Evolutionary conservation across 1,140 invertebrate genomes (phyloP).

Genomic region (Cylas formicarius): DNA sequence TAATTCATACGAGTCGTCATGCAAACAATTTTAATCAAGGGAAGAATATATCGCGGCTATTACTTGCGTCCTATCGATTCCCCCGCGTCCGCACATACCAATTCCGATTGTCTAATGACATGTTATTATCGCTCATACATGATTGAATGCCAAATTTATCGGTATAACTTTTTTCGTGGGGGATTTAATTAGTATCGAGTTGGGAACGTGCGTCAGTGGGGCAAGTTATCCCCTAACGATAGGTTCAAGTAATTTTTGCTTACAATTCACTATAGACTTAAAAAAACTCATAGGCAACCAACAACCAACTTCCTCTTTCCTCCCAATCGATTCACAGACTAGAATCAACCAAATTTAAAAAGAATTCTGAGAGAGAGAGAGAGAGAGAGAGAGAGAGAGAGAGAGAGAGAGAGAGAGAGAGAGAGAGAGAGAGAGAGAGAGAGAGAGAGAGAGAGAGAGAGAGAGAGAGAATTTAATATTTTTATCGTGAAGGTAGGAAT

Average conservation of each 20-base stretch:
- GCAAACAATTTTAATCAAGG: constrained; percentile 27
- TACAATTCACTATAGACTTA: constrained; percentile 12
- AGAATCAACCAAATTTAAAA: too few relatives aligned
- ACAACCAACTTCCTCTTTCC: neutral
- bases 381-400: too few relatives aligned
- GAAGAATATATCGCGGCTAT: constrained; percentile 14
- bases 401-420: too few relatives aligned
- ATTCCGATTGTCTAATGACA: constrained; percentile 15
- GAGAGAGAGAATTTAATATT: too few relatives aligned
- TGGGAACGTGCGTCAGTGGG: constrained; percentile 5
- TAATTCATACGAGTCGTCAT: constrained; percentile 23
- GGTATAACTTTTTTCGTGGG: constrained; percentile 10
- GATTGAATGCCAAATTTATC: constrained; percentile 18
- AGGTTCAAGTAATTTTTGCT: constrained; percentile 8
- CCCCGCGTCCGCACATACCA: constrained; percentile 12
- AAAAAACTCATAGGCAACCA: constrained; percentile 10
- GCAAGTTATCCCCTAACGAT: too few relatives aligned
- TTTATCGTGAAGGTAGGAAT: too few relatives aligned
- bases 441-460: too few relatives aligned
- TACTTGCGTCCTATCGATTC: constrained; percentile 20
- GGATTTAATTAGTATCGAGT: constrained; percentile 18
- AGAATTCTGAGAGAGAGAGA: too few relatives aligned
- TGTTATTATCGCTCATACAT: constrained; percentile 15
- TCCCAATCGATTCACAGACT: neutral
- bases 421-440: too few relatives aligned